A percentile compares a stretch with the other conserved stretches of the same genome.
phyloP scores from a whole-genome alignment of 2,888 invertebrate species.

The Cryptophagus acutangulus region DNA sequence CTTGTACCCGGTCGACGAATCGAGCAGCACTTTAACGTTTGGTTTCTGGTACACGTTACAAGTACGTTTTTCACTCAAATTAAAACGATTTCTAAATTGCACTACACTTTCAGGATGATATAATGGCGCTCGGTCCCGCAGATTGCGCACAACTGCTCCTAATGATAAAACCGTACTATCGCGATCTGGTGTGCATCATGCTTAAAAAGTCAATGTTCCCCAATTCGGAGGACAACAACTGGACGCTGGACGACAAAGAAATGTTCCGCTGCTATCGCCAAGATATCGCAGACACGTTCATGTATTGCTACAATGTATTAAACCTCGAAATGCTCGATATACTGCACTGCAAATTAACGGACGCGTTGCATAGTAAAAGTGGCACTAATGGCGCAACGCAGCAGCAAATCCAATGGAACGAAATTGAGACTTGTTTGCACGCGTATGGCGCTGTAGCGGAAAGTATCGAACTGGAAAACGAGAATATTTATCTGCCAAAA shows the following conservation, averaged over 20 bases:
- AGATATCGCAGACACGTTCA: conserved; percentile 48
- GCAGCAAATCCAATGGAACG: conserved; percentile 50
- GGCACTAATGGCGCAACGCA: conserved; percentile 33
- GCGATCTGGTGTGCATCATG: conserved; percentile 69
- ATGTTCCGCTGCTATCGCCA: conserved; percentile 64
- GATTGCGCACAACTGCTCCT: conserved; percentile 51
- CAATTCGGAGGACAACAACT: conserved; percentile 49
- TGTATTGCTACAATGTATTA: conserved; percentile 83
- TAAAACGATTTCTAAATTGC: conserved; percentile 24
- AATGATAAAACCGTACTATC: conserved; percentile 71
- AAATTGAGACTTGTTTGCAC: conserved; percentile 62
- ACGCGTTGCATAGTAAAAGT: conserved; percentile 50
- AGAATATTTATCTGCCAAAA: conserved; percentile 53
- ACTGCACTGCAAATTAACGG: conserved; percentile 60
- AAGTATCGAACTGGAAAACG: conserved; percentile 53
- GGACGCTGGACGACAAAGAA: conserved; percentile 78
- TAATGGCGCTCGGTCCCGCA: conserved; percentile 50
- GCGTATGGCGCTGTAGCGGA: conserved; percentile 62
- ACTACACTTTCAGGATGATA: conserved; percentile 55
- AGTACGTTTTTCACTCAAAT: conserved; percentile 51
- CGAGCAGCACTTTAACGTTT: conserved; percentile 77
- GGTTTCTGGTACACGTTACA: conserved; percentile 91
- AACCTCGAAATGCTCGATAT: conserved; percentile 67
- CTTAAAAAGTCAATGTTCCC: conserved; percentile 78
- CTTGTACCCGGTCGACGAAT: conserved; percentile 83